Evolutionary conservation across 2,888 invertebrate genomes (phyloP), one percentile per base, ranked within the genome.

Genomic region (Teinopalpus imperialis): DNA sequence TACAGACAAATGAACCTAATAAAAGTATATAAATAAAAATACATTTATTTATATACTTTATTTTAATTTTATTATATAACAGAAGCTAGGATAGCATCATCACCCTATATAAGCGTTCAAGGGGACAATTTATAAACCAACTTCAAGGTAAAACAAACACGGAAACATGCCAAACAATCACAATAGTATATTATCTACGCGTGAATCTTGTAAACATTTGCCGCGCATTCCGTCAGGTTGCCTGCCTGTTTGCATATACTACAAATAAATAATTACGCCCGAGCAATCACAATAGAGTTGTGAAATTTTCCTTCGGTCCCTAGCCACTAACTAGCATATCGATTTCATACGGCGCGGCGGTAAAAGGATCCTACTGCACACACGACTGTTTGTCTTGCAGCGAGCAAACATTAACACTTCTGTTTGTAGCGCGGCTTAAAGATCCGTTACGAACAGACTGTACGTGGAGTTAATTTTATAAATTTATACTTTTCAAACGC

Each of bases 381-480:
- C 46, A 42, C 49, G 36, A 35, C 7, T 59, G 60, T 70, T 63
- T 69, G 65, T 57, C 50, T 50, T 52, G 36, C 49, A 43, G 43
- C 54, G 57, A 45, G 51, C 63, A 67, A 75, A 72, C 63, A 67
- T 69, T 64, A 61, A 71, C 73, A 74, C 76, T 74, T 69, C 66
- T 69, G 71, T 66, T 55, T 43, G 43, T 48, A 31, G 39, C 39
- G 39, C 46, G 41, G 53, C 58, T 54, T 53, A 51, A 36, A 39
- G 43, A 13, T 3, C 8, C 49, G 54, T 31, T 43, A 35, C 35
- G 13, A 3, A 13, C 26, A 21, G 16, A 18, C 24, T 16, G 18
- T 13, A n/a, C 10, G 31, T 12, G 9, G 21, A 16, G 12, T 45
- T 31, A 12, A 32, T 32, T 43, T 35, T 27, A 34, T 34, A 23